phyloP scores from a whole-genome alignment of 2,113 vertebrate species.

The Thermophis baileyi region DNA sequence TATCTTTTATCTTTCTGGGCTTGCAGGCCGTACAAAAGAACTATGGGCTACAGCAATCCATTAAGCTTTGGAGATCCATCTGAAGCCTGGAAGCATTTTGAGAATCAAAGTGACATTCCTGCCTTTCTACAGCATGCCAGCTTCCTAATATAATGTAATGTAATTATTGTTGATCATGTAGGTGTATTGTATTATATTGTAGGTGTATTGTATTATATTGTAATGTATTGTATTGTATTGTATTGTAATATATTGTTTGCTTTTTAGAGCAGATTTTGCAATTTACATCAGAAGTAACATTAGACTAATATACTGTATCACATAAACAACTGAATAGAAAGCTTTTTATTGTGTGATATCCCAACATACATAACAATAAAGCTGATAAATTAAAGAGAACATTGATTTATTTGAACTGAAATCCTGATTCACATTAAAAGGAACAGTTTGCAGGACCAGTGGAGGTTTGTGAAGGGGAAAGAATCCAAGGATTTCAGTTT shows the following conservation, averaged over 20 bases:
- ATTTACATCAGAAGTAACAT: slow-evolving; percentile 11
- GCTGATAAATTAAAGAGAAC: slow-evolving; percentile 28
- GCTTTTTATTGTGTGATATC: slow-evolving; percentile 18
- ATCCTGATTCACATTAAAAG: slow-evolving; percentile 30
- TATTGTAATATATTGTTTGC: not conserved
- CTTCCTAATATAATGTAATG: not conserved
- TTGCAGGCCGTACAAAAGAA: not conserved
- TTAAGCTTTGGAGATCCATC: not conserved
- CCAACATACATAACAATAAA: not conserved
- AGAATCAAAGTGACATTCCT: not conserved
- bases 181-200: not conserved
- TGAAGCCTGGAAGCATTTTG: not conserved
- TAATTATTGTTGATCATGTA: not conserved
- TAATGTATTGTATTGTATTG: not conserved
- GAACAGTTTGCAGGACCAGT: not conserved
- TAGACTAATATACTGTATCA: not conserved
- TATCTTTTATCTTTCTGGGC: not conserved
- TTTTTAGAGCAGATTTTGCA: slow-evolving; percentile 22
- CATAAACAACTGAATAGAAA: slow-evolving; percentile 5
- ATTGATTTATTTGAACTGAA: slow-evolving; percentile 39
- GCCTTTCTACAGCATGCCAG: not conserved
- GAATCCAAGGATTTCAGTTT: slow-evolving; percentile 32
- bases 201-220: not conserved
- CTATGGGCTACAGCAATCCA: not conserved
- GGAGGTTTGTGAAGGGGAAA: not conserved